Conservation (phyloP, 2,888 invertebrate genomes). For the Macroteleia sp. region DNA sequence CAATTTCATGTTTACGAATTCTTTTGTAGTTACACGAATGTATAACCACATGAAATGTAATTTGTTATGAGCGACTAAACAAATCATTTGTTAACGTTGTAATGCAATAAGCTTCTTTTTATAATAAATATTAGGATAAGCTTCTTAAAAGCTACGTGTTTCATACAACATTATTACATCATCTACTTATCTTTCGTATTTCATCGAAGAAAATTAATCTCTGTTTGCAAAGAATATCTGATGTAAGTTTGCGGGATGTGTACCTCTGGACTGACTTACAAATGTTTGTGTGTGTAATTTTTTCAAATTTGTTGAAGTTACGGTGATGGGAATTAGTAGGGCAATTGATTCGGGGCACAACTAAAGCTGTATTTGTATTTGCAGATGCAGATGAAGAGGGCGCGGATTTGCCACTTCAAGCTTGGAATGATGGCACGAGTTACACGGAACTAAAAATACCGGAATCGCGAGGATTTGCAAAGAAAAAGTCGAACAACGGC, state of each 20-base stretch:
- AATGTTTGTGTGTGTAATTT: constrained; percentile 51
- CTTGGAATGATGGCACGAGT: constrained; percentile 68
- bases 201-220: constrained; percentile 6
- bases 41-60: too few relatives aligned
- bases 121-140: background rate
- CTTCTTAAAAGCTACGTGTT: background rate
- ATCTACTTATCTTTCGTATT: constrained; percentile 1
- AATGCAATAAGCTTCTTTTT: background rate
- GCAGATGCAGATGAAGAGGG: constrained; percentile 73
- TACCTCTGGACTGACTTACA: constrained; percentile 30
- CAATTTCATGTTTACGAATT: too few relatives aligned
- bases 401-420: constrained; percentile 72
- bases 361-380: constrained; percentile 72
- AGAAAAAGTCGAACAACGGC: constrained; percentile 66
- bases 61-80: too few relatives aligned
- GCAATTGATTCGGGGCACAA: constrained; percentile 56
- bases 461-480: constrained; percentile 70
- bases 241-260: constrained; percentile 21
- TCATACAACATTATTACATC: background rate
- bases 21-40: too few relatives aligned
- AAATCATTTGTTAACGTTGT: too few relatives aligned
- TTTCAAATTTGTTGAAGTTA: constrained; percentile 6
- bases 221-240: constrained; percentile 1
- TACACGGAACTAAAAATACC: constrained; percentile 77
- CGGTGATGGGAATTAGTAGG: constrained; percentile 46